These are phyloP conservation scores for Hypomecis atomaria DNA, from an alignment of 2,888 invertebrate genomes.

Conservation along the genomic window DNA sequence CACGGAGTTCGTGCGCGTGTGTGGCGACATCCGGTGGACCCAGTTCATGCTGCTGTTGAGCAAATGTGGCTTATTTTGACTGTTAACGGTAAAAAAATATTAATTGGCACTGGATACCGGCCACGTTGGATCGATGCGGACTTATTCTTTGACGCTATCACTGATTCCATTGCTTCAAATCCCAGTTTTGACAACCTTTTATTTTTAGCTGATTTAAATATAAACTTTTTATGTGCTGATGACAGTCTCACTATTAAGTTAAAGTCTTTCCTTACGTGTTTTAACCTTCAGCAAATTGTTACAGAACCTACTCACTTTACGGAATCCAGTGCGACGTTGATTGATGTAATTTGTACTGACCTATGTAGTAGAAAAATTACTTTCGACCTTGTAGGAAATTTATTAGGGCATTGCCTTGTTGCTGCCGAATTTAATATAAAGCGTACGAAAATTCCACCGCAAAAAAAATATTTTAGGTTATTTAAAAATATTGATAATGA, in stretches of 20 bases:
- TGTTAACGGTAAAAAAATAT: not conserved
- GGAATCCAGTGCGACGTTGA: not conserved
- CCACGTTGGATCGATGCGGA: constrained; percentile 28
- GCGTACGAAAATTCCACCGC: not conserved
- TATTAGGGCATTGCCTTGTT: constrained; percentile 6
- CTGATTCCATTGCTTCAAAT: constrained; percentile 13
- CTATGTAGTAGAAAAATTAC: not conserved
- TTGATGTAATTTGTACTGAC: constrained; percentile 13
- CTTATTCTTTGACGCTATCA: constrained; percentile 28
- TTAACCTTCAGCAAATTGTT: constrained; percentile 6
- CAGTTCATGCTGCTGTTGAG: not conserved
- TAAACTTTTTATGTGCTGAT: too few species aligned
- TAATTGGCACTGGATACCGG: constrained; percentile 33
- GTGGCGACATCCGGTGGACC: not conserved
- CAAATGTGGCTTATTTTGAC: constrained; percentile 33
- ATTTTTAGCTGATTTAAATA: too few species aligned
- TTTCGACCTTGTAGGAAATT: not conserved
- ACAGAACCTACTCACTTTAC: constrained; percentile 15
- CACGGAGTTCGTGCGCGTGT: constrained; percentile 6
- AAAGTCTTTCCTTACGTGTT: constrained; percentile 10
- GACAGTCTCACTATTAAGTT: too few species aligned
- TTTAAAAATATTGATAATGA: constrained; percentile 4
- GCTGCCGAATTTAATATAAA: constrained; percentile 8
- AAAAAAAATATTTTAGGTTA: not conserved
- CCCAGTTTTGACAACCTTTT: constrained; percentile 15